A percentile compares a stretch with the other conserved stretches of the same genome.
Evolutionary conservation across 2,113 vertebrate genomes (phyloP).

Genomic region (Probosciger aterrimus): DNA sequence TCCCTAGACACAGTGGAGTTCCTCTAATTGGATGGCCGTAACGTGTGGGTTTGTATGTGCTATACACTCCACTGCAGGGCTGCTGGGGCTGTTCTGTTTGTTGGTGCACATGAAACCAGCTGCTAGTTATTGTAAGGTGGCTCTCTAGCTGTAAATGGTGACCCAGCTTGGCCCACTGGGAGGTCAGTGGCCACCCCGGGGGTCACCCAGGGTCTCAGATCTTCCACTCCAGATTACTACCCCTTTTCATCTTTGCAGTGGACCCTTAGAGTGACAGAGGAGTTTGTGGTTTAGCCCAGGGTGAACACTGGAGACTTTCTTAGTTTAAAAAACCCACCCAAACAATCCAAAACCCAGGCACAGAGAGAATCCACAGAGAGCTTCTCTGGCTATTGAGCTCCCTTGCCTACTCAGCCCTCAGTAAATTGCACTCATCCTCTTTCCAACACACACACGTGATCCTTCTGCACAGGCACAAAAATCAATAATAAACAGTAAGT

Average conservation of each 20-base stretch:
- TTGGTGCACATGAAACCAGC: neutral
- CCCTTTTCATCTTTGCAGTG: neutral
- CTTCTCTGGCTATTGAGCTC: neutral
- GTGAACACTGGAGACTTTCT: neutral
- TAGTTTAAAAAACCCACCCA: neutral
- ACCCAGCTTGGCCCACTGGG: neutral
- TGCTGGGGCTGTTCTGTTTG: neutral
- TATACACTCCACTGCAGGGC: accelerated
- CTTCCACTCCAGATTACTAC: accelerated
- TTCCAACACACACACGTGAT: neutral
- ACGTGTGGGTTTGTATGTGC: neutral
- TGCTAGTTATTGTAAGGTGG: accelerated
- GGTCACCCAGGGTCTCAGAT: neutral
- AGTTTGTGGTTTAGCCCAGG: neutral
- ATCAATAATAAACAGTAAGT: constrained; percentile 39
- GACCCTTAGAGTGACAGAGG: neutral
- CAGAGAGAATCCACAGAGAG: neutral
- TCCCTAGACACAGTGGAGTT: neutral
- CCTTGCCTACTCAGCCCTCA: neutral
- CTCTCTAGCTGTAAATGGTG: neutral
- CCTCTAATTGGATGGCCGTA: neutral
- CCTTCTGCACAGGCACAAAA: neutral
- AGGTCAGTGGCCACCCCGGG: neutral
- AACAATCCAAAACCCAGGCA: neutral
- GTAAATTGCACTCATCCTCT: neutral